phyloP scores from a whole-genome alignment of 2,797 vertebrate species.

The Margarornis squamiger region DNA sequence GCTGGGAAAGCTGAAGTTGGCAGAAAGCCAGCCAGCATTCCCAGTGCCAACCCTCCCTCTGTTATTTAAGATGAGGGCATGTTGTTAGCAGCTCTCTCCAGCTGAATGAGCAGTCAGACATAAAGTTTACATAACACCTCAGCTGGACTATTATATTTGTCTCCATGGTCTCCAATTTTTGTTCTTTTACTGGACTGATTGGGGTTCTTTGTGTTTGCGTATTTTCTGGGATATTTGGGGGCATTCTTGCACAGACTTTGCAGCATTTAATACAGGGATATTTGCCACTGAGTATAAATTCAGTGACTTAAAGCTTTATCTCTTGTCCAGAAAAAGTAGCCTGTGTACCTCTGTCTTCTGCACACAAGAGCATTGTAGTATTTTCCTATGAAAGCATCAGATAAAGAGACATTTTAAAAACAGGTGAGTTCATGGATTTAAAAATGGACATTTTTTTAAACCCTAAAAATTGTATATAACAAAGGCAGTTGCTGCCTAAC shows the following conservation, averaged over 20 bases:
- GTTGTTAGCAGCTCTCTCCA: neutral
- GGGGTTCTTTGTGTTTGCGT: neutral
- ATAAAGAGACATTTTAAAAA: neutral
- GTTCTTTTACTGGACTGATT: neutral
- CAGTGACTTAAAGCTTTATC: neutral
- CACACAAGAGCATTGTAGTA: neutral
- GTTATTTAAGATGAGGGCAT: neutral
- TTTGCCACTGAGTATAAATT: neutral
- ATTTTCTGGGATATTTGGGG: neutral
- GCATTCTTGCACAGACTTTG: neutral
- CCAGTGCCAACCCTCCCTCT: neutral
- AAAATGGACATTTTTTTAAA: neutral
- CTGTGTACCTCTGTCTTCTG: neutral
- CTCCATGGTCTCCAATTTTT: neutral
- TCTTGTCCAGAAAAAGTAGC: neutral
- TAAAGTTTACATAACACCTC: slow-evolving; percentile 17
- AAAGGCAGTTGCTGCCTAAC: neutral
- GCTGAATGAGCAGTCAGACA: neutral
- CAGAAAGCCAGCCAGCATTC: neutral
- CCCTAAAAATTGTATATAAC: neutral
- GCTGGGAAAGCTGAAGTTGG: neutral
- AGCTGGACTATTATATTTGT: neutral
- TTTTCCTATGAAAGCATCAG: neutral
- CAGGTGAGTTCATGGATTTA: neutral
- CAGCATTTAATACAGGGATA: neutral